Base-by-base conservation (phyloP, 2,888 invertebrate genomes). In the Melipona bicolor region DNA sequence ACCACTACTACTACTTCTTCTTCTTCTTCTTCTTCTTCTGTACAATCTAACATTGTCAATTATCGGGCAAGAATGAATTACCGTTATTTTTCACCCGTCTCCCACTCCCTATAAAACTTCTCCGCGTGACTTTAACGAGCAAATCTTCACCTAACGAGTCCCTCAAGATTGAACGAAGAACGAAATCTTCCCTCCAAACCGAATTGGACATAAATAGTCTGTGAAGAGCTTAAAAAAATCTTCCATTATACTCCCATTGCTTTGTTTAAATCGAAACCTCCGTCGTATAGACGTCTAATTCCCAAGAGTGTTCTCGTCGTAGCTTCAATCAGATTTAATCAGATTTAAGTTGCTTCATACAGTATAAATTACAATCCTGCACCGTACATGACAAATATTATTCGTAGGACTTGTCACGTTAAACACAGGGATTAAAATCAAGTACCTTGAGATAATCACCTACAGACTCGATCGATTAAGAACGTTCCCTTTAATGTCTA, bases 21-120 rank as follows among this genome's bases (percentile, higher is more conserved):
- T 2, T 21, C 49, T 50, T 21, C 32, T 43, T 50, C 59, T 49
- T 75, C 70, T 43, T 24, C 70, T 59, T 50, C 78, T 61, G 69
- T 69, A 64, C 74, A 71, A 79, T 79, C 78, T 83, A 83, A 70
- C 78, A 78, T 83, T 75, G 84, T 83, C 84, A 83, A 84, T 84
- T 84, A 83, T 78, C 84, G 84, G 78, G 49, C 79, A 27, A 49
- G 71, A 83, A 83, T 83, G 84, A 79, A 84, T 84, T 79, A 74
- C 79, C 74, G 70, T 83, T 83, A 84, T 84, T 83, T 83, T 79
- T 83, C 83, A 72, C 72, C 71, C 62, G 15, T 59, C 32, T 19
- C 21, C 32, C 64, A 5, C 13, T 67, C 43, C 50, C 56, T 76
- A 32, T 56, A 62, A 68, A 83, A 82, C 62, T 82, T 82, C 56